Evolutionary conservation across 2,113 vertebrate species (phyloP).

Genomic region (Limnothrissa miodon): DNA sequence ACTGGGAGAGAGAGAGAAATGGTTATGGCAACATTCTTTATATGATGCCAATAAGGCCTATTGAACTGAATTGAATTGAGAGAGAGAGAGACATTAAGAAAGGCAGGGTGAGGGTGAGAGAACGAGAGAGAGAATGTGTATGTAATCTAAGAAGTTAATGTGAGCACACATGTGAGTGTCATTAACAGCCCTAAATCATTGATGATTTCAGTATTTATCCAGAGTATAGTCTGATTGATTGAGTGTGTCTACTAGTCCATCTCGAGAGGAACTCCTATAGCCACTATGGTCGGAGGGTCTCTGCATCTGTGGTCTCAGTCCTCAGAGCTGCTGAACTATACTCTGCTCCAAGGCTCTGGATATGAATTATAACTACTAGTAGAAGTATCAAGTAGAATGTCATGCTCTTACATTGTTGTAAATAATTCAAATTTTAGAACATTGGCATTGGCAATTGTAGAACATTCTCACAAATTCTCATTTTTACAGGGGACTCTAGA

Average conservation of each 20-base stretch:
- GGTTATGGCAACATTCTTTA: no score
- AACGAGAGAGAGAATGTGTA: neutral
- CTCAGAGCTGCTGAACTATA: neutral
- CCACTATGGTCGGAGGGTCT: neutral
- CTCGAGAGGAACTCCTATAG: neutral
- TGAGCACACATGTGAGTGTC: neutral
- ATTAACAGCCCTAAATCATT: neutral
- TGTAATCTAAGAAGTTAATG: neutral
- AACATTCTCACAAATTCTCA: no score
- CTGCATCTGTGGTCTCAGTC: neutral
- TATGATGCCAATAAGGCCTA: no score
- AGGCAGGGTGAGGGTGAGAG: no score
- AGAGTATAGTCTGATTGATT: neutral
- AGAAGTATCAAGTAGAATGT: no score
- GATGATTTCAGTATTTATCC: neutral
- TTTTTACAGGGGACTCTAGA: constrained; percentile 75
- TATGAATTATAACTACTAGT: no score
- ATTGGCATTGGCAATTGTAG: no score
- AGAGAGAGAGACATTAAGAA: no score
- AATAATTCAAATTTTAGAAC: no score
- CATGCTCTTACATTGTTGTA: no score
- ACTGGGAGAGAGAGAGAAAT: neutral
- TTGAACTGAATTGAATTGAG: no score
- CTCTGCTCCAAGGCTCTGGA: no score
- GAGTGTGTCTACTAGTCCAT: neutral